Base-by-base conservation (phyloP, 1,140 invertebrate genomes). In the Musca vetustissima region DNA sequence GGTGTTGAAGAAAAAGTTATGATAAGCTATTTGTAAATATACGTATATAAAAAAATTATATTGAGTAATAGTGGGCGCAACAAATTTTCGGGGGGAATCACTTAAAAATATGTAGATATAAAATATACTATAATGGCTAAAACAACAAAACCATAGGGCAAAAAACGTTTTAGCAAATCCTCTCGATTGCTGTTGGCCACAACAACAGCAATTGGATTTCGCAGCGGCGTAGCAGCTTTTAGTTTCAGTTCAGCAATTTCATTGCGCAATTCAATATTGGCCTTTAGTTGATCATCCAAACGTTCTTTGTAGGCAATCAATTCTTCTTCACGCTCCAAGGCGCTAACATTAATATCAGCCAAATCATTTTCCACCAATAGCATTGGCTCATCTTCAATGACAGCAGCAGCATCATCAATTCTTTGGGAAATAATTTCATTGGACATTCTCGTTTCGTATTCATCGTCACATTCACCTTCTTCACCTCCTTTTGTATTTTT, bases 281-380 rank as follows among this genome's bases (percentile, higher is more conserved):
- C 73, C 2, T 66, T 72, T 65, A 76, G 78, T 8, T 75, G 73
- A 49, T 74, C 21, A 55, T 78, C 77, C 32, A 79, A 70, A n/a
- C 72, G 73, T 57, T 83, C 81, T 65, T 83, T 83, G 67, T 79
- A 82, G 25, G 74, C 59, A 50, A 83, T 79, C 0, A 83, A 67
- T 52, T 83, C 79, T 68, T 83, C 81, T 17, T 82, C 80, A 1
- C 70, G 73, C 65, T 77, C 71, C 21, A 77, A 64, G 13, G 74
- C 71, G 4, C 52, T 70, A 43, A 73, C 71, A 61, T 74, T 79
- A 1, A 80, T 73, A 13, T 73, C 64, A 47, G 21, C 70, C 6
- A 74, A 67, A 11, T 82, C 80, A 1, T 76, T 73, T 17, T 61
- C 57, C 32, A 36, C 57, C 36, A 36, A 28, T 21, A 59, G 25